phyloP scores from a whole-genome alignment of 1,140 invertebrate genomes.

The Drosophila leontia region DNA sequence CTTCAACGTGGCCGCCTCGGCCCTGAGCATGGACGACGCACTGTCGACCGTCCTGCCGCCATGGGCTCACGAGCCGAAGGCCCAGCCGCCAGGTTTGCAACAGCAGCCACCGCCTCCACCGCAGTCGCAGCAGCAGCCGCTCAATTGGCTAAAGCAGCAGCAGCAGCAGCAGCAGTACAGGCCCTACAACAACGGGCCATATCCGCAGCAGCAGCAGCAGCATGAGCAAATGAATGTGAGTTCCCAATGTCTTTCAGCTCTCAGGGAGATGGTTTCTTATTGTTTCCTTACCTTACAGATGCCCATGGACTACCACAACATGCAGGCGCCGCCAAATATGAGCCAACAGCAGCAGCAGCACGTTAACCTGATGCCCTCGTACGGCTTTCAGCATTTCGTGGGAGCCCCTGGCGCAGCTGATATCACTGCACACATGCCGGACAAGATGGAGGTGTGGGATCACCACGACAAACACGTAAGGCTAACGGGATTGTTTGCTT shows the following conservation, averaged over 20 bases:
- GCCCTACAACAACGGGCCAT: constrained; percentile 72
- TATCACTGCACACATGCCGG: constrained; percentile 70
- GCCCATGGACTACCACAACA: constrained; percentile 81
- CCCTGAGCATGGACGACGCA: constrained; percentile 58
- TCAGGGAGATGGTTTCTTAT: background rate
- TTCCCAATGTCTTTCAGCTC: background rate
- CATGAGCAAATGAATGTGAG: constrained; percentile 82
- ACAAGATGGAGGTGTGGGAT: constrained; percentile 82
- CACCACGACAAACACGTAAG: constrained; percentile 84
- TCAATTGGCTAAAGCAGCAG: constrained; percentile 74
- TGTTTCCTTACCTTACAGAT: constrained; percentile 44
- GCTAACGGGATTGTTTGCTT: no score
- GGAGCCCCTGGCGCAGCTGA: constrained; percentile 63
- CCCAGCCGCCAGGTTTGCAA: constrained; percentile 62
- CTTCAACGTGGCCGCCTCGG: constrained; percentile 60
- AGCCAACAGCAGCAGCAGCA: constrained; percentile 61
- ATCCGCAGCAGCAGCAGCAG: constrained; percentile 74
- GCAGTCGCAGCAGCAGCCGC: constrained; percentile 58
- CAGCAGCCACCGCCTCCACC: constrained; percentile 60
- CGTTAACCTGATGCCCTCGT: constrained; percentile 78
- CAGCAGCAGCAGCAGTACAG: constrained; percentile 67
- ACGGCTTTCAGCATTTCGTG: constrained; percentile 75
- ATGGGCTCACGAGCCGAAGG: constrained; percentile 66
- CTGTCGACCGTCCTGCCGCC: constrained; percentile 47
- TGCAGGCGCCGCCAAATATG: constrained; percentile 67